phyloP scores from a whole-genome alignment of 2,888 invertebrate genomes.

The Callimorpha dominula region DNA sequence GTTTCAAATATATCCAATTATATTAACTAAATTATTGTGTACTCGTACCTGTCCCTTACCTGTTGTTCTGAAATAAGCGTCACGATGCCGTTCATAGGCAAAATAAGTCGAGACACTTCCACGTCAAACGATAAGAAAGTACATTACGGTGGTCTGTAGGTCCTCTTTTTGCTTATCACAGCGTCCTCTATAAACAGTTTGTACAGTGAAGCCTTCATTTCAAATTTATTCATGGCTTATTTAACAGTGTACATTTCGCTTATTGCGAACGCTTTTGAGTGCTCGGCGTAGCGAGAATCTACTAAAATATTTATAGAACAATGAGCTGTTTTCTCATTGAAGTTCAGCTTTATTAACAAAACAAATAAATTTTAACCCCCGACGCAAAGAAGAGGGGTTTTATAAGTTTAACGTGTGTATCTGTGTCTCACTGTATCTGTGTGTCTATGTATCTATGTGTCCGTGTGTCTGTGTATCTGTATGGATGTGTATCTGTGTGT shows the following conservation, averaged over 20 bases:
- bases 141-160: not conserved
- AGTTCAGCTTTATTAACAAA: not conserved
- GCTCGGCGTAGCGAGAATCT: not conserved
- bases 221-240: not conserved
- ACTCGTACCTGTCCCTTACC: not conserved
- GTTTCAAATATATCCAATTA: no score
- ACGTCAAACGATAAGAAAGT: not conserved
- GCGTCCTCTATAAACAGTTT: not conserved
- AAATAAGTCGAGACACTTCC: not conserved
- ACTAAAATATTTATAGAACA: not conserved
- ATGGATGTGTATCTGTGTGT: no score
- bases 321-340: not conserved
- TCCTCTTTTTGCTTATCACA: not conserved
- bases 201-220: not conserved
- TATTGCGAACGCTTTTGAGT: constrained; percentile 1
- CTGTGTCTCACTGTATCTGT: no score
- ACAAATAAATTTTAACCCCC: not conserved
- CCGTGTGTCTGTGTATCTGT: no score
- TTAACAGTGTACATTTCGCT: constrained; percentile 15
- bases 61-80: not conserved
- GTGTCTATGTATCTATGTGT: no score
- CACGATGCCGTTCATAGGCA: not conserved
- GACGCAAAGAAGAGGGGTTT: no score
- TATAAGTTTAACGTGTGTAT: no score
- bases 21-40: not conserved